Evolutionary conservation across 2,888 invertebrate species (phyloP).

Genomic region (Papilio demoleus): DNA sequence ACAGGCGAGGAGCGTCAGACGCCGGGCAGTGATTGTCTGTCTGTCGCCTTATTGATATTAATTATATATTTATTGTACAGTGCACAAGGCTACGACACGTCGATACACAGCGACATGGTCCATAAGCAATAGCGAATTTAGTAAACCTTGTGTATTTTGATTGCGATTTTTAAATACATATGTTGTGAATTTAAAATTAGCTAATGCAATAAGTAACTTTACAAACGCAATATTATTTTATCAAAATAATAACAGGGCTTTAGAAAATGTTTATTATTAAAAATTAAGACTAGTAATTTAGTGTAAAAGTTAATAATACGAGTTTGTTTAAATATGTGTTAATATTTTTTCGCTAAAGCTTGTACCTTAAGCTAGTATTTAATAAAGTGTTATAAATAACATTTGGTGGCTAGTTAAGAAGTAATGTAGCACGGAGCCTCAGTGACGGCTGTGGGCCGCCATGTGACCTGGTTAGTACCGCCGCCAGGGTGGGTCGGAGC

Average conservation of each 20-base stretch:
- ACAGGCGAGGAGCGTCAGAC: background rate
- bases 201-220: too few species aligned
- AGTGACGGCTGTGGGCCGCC: conserved; percentile 10
- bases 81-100: conserved; percentile 51
- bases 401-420: conserved; percentile 60
- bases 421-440: conserved; percentile 47
- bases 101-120: conserved; percentile 7
- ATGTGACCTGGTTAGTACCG: conserved; percentile 20
- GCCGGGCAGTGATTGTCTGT: conserved; percentile 47
- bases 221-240: too few species aligned
- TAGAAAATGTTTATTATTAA: too few species aligned
- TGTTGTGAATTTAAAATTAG: too few species aligned
- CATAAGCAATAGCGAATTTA: conserved; percentile 38
- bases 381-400: conserved; percentile 68
- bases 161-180: too few species aligned
- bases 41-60: conserved; percentile 67
- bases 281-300: too few species aligned
- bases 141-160: too few species aligned
- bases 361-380: conserved; percentile 31
- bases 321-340: too few species aligned
- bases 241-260: too few species aligned
- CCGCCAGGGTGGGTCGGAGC: background rate
- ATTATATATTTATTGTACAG: conserved; percentile 69
- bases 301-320: too few species aligned
- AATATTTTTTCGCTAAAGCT: conserved; percentile 47